phyloP scores from a whole-genome alignment of 2,113 vertebrate genomes.

The Scomber scombrus region DNA sequence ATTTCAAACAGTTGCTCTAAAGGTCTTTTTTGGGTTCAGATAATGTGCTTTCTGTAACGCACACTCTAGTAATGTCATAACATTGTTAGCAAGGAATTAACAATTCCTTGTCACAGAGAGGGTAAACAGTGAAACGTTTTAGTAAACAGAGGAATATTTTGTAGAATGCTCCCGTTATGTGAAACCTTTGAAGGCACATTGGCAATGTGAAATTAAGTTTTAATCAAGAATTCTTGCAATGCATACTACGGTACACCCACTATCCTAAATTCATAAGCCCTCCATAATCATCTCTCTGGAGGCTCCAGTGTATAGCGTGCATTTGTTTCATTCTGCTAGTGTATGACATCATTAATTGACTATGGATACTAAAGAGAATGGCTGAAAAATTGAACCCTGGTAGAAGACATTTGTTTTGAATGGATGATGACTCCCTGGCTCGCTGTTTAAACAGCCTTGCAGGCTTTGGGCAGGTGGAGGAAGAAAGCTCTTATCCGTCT shows the following conservation, averaged over 20 bases:
- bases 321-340: constrained; percentile 64
- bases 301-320: constrained; percentile 33
- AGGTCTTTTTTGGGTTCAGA: constrained; percentile 59
- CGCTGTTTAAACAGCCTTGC: constrained; percentile 76
- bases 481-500: constrained; percentile 79
- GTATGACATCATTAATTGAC: constrained; percentile 74
- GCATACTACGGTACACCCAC: constrained; percentile 3
- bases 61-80: constrained; percentile 37
- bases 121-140: constrained; percentile 42
- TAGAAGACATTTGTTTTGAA: constrained; percentile 73
- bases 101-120: constrained; percentile 44
- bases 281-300: constrained; percentile 45
- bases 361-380: constrained; percentile 52
- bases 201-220: constrained; percentile 40
- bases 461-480: constrained; percentile 77
- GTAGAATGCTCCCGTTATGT: background rate
- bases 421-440: constrained; percentile 66
- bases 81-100: constrained; percentile 59
- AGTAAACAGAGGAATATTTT: constrained; percentile 25
- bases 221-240: constrained; percentile 20
- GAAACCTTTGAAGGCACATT: constrained; percentile 36
- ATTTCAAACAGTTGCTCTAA: constrained; percentile 68
- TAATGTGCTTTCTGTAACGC: constrained; percentile 62
- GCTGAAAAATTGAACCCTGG: constrained; percentile 57
- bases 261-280: constrained; percentile 18